Conservation (phyloP, 1,140 invertebrate species). For the Medauroidea extradentata region DNA sequence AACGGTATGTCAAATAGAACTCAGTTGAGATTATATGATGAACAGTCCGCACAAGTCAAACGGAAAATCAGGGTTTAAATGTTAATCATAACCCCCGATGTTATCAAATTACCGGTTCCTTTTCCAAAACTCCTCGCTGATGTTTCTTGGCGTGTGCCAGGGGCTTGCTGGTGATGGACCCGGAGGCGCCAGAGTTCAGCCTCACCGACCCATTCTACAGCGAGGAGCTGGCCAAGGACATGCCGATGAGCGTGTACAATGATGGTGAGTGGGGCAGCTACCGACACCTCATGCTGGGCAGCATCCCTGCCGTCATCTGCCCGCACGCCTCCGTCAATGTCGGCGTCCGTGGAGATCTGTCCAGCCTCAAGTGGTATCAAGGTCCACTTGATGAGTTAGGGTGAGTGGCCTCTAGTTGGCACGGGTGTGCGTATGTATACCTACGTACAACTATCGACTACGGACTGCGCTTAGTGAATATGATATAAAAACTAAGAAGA, state of each 20-base stretch:
- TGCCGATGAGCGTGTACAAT: constrained; percentile 76
- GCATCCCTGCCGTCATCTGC: constrained; percentile 41
- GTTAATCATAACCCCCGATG: no score
- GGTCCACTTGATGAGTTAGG: constrained; percentile 44
- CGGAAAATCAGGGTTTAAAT: no score
- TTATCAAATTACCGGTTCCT: no score
- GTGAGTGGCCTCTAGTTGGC: no score
- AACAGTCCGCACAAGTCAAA: no score
- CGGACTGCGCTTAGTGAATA: no score
- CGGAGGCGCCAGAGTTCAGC: constrained; percentile 54
- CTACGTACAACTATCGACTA: constrained; percentile 71
- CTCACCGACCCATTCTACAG: constrained; percentile 61
- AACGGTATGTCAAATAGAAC: no score
- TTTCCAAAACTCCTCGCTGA: no score
- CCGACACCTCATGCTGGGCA: constrained; percentile 58
- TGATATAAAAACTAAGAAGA: no score
- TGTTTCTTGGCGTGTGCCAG: neutral
- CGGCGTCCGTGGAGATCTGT: constrained; percentile 75
- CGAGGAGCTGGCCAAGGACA: constrained; percentile 62
- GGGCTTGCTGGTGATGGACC: constrained; percentile 18
- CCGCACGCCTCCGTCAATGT: constrained; percentile 76
- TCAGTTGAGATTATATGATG: no score
- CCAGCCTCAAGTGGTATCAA: constrained; percentile 78
- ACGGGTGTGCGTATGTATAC: no score
- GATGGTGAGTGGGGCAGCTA: constrained; percentile 77